Evolutionary conservation across 92 coral and sea anemone genomes (phyloP).

Genomic region (Phenganax marumi): DNA sequence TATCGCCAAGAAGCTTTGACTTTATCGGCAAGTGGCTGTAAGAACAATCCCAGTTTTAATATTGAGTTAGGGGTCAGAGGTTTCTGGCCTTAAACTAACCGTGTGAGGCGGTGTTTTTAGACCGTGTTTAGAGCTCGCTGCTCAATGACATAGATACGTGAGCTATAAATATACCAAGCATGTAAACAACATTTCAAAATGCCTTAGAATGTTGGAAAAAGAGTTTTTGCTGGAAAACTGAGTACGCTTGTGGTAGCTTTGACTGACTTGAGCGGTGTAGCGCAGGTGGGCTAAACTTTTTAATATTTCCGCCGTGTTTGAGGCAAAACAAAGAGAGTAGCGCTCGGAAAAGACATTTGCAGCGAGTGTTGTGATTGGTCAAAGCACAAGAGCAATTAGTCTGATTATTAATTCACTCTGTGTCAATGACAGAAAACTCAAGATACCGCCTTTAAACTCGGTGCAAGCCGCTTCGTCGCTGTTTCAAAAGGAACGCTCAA

Average conservation of each 20-base stretch:
- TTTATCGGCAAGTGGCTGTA: too few relatives aligned
- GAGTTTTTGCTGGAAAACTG: background rate
- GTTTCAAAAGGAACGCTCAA: background rate
- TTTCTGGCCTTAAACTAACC: background rate
- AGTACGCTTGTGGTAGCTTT: too few relatives aligned
- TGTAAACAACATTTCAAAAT: background rate
- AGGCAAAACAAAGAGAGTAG: background rate
- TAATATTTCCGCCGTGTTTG: too few relatives aligned
- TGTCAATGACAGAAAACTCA: slow-evolving; percentile 36
- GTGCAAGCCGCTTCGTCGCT: slow-evolving; percentile 19
- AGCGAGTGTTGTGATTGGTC: slow-evolving; percentile 16
- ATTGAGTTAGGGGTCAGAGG: background rate
- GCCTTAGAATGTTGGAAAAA: background rate
- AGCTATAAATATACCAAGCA: background rate
- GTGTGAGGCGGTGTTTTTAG: background rate
- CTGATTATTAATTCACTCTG: slow-evolving; percentile 42
- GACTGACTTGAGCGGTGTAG: too few relatives aligned
- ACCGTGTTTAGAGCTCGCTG: background rate
- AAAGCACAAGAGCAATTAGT: slow-evolving; percentile 35
- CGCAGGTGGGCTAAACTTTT: too few relatives aligned
- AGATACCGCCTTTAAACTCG: slow-evolving; percentile 20
- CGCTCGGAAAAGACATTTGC: slow-evolving; percentile 25
- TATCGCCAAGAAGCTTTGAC: background rate
- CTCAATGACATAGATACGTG: background rate
- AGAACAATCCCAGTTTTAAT: too few relatives aligned